phyloP scores from a whole-genome alignment of 2,113 vertebrate genomes.

The Willisornis vidua region DNA sequence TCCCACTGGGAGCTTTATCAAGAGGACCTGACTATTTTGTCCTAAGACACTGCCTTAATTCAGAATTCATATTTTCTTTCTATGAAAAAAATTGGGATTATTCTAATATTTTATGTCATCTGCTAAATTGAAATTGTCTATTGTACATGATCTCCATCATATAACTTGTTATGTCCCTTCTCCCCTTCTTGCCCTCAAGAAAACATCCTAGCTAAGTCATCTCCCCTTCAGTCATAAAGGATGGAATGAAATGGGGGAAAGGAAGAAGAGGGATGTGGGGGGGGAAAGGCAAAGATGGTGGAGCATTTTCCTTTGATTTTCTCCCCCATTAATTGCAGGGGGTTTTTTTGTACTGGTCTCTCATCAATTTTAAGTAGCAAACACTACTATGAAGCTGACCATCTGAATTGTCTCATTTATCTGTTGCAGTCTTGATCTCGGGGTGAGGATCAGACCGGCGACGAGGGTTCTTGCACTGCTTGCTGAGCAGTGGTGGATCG shows the following conservation, averaged over 20 bases:
- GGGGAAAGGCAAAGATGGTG: accelerated
- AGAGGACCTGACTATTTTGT: not conserved
- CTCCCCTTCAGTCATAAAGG: accelerated
- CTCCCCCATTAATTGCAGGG: not conserved
- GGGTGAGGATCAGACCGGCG: too few species aligned
- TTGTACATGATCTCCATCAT: not conserved
- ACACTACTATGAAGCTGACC: not conserved
- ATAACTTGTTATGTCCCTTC: not conserved
- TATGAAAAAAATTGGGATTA: not conserved
- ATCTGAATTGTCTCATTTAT: not conserved
- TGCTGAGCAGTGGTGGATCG: too few species aligned
- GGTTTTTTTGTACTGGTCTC: not conserved
- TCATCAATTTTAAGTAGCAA: not conserved
- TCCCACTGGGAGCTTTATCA: not conserved
- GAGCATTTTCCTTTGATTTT: not conserved
- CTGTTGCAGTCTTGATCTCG: too few species aligned
- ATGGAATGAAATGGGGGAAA: not conserved
- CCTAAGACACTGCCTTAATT: not conserved
- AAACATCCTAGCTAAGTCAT: not conserved
- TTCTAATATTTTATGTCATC: not conserved
- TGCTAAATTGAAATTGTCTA: not conserved
- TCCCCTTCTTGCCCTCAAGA: not conserved
- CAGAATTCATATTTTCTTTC: not conserved
- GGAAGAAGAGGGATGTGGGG: not conserved
- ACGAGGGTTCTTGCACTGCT: too few species aligned